Conservation (phyloP, 2,797 vertebrate genomes). For the Tragelaphus eurycerus region DNA sequence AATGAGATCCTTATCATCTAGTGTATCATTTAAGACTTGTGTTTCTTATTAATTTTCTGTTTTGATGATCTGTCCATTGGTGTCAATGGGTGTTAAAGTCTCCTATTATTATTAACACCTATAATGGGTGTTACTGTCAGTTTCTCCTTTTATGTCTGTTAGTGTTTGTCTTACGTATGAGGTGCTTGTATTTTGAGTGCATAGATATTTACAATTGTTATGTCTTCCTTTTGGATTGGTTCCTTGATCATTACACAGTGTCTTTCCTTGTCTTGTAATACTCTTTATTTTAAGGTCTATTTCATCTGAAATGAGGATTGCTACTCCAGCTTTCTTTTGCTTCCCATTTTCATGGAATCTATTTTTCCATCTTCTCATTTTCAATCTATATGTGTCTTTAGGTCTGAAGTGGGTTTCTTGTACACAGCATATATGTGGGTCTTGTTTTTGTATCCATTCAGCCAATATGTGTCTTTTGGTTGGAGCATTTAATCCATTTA, state of each 20-base stretch:
- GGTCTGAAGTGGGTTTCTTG: background rate
- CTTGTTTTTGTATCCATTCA: background rate
- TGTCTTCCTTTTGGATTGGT: background rate
- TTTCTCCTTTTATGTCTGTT: background rate
- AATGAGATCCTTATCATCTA: too few species aligned
- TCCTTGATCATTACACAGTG: background rate
- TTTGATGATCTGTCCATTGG: background rate
- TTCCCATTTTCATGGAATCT: background rate
- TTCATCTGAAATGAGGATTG: accelerated
- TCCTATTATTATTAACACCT: too few species aligned
- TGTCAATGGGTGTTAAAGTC: background rate
- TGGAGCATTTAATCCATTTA: background rate
- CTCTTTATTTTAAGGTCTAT: background rate
- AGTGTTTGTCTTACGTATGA: background rate
- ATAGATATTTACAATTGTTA: background rate
- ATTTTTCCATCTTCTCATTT: background rate
- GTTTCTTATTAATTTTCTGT: too few species aligned
- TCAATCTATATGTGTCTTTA: background rate
- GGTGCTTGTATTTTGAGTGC: background rate
- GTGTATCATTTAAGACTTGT: too few species aligned
- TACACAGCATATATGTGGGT: background rate
- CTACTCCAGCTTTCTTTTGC: background rate
- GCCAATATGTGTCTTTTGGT: background rate
- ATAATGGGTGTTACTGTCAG: background rate
- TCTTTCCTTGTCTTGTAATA: background rate